Conservation (phyloP, 2,113 vertebrate genomes). For the Hoplias malabaricus region DNA sequence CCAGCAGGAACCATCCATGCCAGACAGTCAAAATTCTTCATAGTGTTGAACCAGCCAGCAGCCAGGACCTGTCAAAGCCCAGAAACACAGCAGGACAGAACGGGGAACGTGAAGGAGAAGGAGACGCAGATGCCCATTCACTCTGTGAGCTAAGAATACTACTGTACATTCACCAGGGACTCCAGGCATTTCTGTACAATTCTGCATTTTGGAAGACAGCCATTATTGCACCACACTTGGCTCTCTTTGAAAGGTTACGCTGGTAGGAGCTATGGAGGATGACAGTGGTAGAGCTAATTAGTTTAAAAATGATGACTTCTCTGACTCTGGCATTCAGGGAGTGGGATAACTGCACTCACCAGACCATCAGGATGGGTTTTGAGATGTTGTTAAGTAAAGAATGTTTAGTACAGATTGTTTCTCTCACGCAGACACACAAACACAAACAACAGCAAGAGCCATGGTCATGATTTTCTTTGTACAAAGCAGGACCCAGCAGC, state of each 20-base stretch:
- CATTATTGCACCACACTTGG: slow-evolving; percentile 33
- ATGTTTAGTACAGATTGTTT: background rate
- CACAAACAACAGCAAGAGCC: slow-evolving; percentile 28
- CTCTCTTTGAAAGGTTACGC: slow-evolving; percentile 38
- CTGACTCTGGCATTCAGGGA: slow-evolving; percentile 19
- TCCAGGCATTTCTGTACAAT: slow-evolving; percentile 32
- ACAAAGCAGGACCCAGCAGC: slow-evolving; percentile 57
- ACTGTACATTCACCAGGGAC: slow-evolving; percentile 26
- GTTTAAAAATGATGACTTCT: slow-evolving; percentile 36
- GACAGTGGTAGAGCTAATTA: slow-evolving; percentile 38
- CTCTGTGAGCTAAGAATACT: slow-evolving; percentile 31
- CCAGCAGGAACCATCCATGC: background rate
- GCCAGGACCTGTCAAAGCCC: slow-evolving; percentile 43
- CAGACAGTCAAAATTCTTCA: too few relatives aligned
- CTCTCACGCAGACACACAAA: background rate
- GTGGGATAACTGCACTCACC: background rate
- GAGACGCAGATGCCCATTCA: background rate
- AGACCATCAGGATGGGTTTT: background rate
- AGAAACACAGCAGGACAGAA: slow-evolving; percentile 31
- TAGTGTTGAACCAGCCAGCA: slow-evolving; percentile 1
- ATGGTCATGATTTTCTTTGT: slow-evolving; percentile 58
- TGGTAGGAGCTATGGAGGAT: slow-evolving; percentile 36
- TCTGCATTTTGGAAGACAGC: slow-evolving; percentile 30
- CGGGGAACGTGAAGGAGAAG: slow-evolving; percentile 53
- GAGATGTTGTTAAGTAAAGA: background rate